Evolutionary conservation across 2,888 invertebrate genomes (phyloP), one percentile per base, ranked within the genome.

Genomic region (Marronus borbonicus): DNA sequence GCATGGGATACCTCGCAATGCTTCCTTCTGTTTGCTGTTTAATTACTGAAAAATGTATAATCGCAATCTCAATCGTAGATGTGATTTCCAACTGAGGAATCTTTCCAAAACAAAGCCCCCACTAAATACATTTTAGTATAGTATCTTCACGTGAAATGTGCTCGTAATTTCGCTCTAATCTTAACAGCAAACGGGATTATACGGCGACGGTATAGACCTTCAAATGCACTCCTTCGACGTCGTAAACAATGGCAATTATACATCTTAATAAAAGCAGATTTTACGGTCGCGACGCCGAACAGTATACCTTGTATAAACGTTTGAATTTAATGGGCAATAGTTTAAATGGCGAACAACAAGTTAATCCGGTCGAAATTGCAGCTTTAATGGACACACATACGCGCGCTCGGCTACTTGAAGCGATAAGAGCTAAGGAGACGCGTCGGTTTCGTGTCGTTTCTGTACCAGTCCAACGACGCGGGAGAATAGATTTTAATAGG

Each of bases 351-450:
- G 76, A 79, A 78, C 79, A 72, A 58, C 72, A 72, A 77, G 79
- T 80, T 81, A 81, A 81, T 81, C 79, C 79, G 79, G 60, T 78
- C 50, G 80, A 81, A 81, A 80, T 80, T 81, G 80, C 81, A 81
- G 80, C 77, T 81, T 80, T 81, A 80, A 80, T 76, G 80, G 78
- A 79, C 78, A 69, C 79, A 77, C 79, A 79, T 70, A 72, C 77
- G 78, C 44, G 44, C 44, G 44, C 44, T 76, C 55, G 17, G 76
- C 55, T 58, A 39, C 44, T 44, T n/a, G 36, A 66, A 24, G 39
- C 58, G 72, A 72, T 72, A 72, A 58, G 72, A 58, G 52, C 50
- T 17, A 52, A 20, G 17, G 20, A 58, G 55, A 58, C 17, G 20
- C 55, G 55, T 10, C 44, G 44, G 44, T 44, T 44, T 44, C 24